phyloP scores from a whole-genome alignment of 2,888 invertebrate genomes.

The Pachymerium ferrugineum region DNA sequence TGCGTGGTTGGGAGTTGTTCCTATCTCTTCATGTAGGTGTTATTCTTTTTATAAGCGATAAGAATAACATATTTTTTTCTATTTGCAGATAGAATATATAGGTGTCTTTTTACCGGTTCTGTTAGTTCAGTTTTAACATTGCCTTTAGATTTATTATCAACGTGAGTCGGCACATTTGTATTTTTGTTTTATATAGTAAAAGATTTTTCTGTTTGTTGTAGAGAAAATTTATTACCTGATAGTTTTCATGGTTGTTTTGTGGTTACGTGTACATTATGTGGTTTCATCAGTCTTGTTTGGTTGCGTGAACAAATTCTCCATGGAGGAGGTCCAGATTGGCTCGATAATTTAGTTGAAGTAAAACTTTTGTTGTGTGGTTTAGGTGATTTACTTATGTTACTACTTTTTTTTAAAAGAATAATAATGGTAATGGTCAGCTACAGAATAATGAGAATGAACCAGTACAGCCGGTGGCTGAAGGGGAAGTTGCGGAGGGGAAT shows the following conservation, averaged over 20 bases:
- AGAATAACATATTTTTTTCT: not conserved
- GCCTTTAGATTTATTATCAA: conserved; percentile 85
- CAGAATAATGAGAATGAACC: conserved; percentile 33
- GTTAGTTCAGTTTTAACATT: conserved; percentile 71
- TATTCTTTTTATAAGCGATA: not conserved
- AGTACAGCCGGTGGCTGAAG: conserved; percentile 32
- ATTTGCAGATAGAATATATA: conserved; percentile 68
- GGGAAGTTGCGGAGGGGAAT: conserved; percentile 37
- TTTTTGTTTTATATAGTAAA: not conserved
- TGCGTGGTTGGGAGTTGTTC: conserved; percentile 96
- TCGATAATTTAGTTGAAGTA: conserved; percentile 46
- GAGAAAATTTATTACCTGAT: conserved; percentile 84
- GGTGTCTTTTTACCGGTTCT: conserved; percentile 85
- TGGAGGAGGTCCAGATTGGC: conserved; percentile 95
- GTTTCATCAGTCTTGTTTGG: conserved; percentile 97
- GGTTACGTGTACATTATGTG: conserved; percentile 89
- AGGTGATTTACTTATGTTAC: not conserved
- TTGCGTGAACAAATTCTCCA: conserved; percentile 94
- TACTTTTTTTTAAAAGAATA: conserved; percentile 29
- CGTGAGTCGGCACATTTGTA: conserved; percentile 49
- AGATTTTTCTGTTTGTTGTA: conserved; percentile 38
- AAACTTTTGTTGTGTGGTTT: no score
- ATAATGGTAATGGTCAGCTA: conserved; percentile 34
- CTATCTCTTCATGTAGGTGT: conserved; percentile 76
- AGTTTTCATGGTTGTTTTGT: conserved; percentile 95